Conservation (phyloP, 1,140 invertebrate species). For the Drosophila sturtevanti region DNA sequence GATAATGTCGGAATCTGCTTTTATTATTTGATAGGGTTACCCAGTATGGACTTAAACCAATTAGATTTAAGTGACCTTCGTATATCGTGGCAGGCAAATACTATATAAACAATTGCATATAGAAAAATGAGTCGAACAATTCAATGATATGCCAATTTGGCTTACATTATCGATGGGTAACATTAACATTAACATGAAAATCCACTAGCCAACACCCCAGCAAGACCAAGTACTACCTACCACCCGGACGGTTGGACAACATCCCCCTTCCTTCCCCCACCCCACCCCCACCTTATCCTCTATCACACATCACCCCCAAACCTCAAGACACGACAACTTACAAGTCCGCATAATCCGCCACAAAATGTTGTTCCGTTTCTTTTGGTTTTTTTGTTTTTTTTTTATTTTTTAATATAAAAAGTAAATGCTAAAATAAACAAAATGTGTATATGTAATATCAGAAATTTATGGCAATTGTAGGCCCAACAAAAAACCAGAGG, state of each 20-base stretch:
- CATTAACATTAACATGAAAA: conserved; percentile 4
- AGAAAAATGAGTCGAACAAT: not conserved
- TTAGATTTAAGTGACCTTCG: too few species aligned
- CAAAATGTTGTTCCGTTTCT: conserved; percentile 17
- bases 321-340: conserved; percentile 1
- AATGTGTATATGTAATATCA: conserved; percentile 66
- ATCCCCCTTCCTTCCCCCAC: not conserved
- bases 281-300: too few species aligned
- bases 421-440: conserved; percentile 66
- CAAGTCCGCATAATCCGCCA: conserved; percentile 16
- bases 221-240: not conserved
- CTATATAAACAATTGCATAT: too few species aligned
- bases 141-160: conserved; percentile 3
- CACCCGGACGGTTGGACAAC: not conserved
- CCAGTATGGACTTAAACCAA: too few species aligned
- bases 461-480: conserved; percentile 67
- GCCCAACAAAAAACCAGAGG: not conserved
- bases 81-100: too few species aligned
- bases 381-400: conserved; percentile 11
- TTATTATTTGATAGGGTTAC: too few species aligned
- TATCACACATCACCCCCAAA: not conserved
- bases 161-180: not conserved
- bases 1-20: too few species aligned
- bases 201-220: not conserved
- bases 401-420: conserved; percentile 72